Conservation (phyloP, 2,797 vertebrate species). For the Hemitrygon akajei region DNA sequence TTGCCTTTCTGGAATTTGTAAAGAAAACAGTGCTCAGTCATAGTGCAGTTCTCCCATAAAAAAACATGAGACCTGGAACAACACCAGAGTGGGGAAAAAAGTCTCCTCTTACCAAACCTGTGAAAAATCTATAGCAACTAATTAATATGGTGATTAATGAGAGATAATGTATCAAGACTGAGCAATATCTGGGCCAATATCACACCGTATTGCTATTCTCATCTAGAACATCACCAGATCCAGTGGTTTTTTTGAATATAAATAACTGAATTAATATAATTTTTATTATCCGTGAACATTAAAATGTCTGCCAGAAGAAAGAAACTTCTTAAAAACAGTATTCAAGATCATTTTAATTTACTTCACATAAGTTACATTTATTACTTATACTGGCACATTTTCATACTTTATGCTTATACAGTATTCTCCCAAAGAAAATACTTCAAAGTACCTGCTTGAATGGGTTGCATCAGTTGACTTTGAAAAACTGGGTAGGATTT, state of each 20-base stretch:
- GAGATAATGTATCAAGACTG: too few species aligned
- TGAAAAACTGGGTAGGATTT: constrained; percentile 76
- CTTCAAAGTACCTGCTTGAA: constrained; percentile 46
- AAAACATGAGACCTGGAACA: too few species aligned
- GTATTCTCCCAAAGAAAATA: not conserved
- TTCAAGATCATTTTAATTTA: not conserved
- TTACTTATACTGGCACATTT: not conserved
- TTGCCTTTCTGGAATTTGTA: not conserved
- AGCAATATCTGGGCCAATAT: not conserved
- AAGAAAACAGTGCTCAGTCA: too few species aligned
- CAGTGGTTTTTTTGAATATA: not conserved
- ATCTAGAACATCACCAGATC: not conserved
- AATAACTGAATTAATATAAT: not conserved
- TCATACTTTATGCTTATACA: not conserved
- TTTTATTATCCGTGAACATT: not conserved
- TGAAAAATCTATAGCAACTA: too few species aligned
- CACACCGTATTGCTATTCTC: not conserved
- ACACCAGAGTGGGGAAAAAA: too few species aligned
- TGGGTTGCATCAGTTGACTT: constrained; percentile 55
- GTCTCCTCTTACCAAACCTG: too few species aligned
- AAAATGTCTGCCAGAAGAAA: constrained; percentile 7
- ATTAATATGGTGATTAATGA: too few species aligned
- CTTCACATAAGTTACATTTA: not conserved
- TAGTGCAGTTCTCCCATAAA: too few species aligned
- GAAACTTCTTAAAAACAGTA: not conserved